These are phyloP conservation scores for Littorina saxatilis DNA, from an alignment of 1,140 invertebrate genomes.

Conservation along the genomic window DNA sequence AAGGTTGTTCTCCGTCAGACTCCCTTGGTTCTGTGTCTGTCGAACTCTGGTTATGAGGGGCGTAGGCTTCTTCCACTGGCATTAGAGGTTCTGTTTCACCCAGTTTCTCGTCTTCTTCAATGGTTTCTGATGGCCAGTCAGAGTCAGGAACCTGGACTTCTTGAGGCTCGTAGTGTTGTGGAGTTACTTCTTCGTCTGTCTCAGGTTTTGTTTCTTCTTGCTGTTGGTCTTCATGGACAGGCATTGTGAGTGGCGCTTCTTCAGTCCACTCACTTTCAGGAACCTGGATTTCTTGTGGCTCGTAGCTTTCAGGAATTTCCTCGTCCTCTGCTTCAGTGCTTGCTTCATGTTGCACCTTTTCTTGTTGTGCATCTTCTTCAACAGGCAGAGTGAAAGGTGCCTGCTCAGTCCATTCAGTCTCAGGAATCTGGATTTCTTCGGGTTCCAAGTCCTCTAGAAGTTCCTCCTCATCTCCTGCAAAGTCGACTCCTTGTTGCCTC, in stretches of 20 bases:
- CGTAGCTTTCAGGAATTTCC: not conserved
- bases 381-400: too few species aligned
- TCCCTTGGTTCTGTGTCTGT: not conserved
- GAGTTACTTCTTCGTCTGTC: not conserved
- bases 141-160: not conserved
- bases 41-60: too few species aligned
- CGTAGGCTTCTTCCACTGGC: too few species aligned
- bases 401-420: too few species aligned
- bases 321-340: not conserved
- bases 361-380: too few species aligned
- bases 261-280: too few species aligned
- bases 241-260: not conserved
- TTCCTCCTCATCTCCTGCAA: too few species aligned
- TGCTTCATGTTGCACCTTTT: too few species aligned
- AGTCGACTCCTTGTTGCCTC: too few species aligned
- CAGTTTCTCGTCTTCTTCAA: not conserved
- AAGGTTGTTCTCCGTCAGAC: not conserved
- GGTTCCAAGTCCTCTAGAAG: too few species aligned
- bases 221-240: not conserved
- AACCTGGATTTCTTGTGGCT: too few species aligned
- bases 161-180: not conserved
- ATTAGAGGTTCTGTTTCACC: constrained; percentile 4
- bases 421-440: too few species aligned
- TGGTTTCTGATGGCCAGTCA: not conserved
- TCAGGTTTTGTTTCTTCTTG: not conserved